Conservation (phyloP, 1,140 invertebrate genomes). For the Drosophila auraria region DNA sequence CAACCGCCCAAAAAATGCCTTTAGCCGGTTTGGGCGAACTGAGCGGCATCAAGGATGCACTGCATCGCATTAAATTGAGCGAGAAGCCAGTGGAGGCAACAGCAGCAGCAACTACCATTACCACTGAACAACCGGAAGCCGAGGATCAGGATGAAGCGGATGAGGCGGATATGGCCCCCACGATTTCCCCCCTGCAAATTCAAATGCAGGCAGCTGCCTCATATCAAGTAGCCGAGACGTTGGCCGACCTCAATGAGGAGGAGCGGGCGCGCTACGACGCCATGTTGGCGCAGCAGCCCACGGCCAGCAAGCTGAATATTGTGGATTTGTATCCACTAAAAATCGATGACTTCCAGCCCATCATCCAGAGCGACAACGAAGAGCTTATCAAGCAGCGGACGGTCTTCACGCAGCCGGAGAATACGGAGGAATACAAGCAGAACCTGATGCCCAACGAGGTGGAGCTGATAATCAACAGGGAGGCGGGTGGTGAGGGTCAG, state of each 20-base stretch:
- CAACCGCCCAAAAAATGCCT: slow-evolving; percentile 43
- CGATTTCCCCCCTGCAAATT: slow-evolving; percentile 51
- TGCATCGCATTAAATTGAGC: slow-evolving; percentile 65
- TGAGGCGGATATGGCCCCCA: slow-evolving; percentile 4
- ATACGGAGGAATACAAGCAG: slow-evolving; percentile 65
- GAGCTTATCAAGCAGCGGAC: slow-evolving; percentile 59
- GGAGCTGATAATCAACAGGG: slow-evolving; percentile 37
- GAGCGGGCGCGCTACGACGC: slow-evolving; percentile 60
- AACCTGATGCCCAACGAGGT: slow-evolving; percentile 82
- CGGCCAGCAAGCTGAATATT: slow-evolving; percentile 75
- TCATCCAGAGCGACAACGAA: slow-evolving; percentile 64
- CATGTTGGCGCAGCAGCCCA: slow-evolving; percentile 64
- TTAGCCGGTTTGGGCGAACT: slow-evolving; percentile 24
- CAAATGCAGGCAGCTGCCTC: slow-evolving; percentile 76
- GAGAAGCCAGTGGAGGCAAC: slow-evolving; percentile 22
- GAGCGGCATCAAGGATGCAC: slow-evolving; percentile 55
- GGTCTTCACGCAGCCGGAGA: slow-evolving; percentile 63
- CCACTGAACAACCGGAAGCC: slow-evolving; percentile 13
- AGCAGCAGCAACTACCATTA: slow-evolving; percentile 1
- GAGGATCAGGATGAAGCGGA: slow-evolving; percentile 14
- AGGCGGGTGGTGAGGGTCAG: slow-evolving; percentile 12
- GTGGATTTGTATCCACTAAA: slow-evolving; percentile 79
- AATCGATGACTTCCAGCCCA: slow-evolving; percentile 76
- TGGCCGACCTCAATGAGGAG: slow-evolving; percentile 72
- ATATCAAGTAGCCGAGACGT: slow-evolving; percentile 72